phyloP scores from a whole-genome alignment of 2,113 vertebrate genomes.

The Nothoprocta perdicaria region DNA sequence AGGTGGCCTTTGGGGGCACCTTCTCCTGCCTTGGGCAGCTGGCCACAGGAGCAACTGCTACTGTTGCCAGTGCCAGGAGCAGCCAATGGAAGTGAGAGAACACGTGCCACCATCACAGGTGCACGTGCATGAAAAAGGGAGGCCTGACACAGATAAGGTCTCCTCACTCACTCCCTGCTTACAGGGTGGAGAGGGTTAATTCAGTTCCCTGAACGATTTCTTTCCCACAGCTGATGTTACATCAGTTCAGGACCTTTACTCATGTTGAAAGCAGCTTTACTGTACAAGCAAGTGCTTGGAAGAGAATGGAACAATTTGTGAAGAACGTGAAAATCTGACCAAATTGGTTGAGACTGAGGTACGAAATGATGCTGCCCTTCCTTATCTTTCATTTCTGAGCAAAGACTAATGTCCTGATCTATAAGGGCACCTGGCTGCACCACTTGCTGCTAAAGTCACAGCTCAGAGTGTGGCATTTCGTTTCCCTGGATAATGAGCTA shows the following conservation, averaged over 20 bases:
- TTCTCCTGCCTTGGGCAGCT: accelerated
- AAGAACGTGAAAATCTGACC: neutral
- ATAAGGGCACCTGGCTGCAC: neutral
- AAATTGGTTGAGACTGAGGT: neutral
- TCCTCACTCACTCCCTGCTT: accelerated
- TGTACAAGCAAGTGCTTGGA: neutral
- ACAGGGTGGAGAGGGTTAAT: neutral
- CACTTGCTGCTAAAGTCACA: neutral
- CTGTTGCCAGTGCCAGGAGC: neutral
- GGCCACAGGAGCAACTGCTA: accelerated
- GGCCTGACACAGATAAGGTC: neutral
- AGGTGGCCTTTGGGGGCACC: accelerated
- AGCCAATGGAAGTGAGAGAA: accelerated
- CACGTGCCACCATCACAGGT: neutral
- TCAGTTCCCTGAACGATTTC: neutral
- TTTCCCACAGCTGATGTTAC: neutral
- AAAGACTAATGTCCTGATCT: neutral
- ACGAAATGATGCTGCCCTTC: neutral
- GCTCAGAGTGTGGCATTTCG: neutral
- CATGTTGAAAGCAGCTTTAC: neutral
- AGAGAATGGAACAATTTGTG: neutral
- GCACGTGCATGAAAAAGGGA: neutral
- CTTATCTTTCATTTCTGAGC: neutral
- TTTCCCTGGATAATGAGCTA: neutral
- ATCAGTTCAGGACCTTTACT: neutral